Conservation (phyloP, 1,140 invertebrate species). For the Aphidius ervi region DNA sequence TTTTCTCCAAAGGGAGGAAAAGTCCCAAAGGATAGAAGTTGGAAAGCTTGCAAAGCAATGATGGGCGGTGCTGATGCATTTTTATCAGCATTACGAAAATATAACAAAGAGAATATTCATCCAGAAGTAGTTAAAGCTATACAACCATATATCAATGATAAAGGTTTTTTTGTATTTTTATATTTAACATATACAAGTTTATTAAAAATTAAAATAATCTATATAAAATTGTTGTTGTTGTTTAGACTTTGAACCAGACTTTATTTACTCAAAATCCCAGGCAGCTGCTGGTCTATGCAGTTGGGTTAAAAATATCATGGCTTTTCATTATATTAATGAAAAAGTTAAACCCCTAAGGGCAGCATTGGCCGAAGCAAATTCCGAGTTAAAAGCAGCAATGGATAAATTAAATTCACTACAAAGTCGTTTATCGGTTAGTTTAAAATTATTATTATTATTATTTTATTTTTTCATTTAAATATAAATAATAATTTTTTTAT, state of each 20-base stretch:
- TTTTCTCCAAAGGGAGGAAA: conserved; percentile 82
- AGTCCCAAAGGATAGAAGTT: conserved; percentile 87
- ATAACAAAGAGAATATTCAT: conserved; percentile 93
- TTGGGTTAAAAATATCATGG: conserved; percentile 91
- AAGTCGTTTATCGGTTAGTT: conserved; percentile 55
- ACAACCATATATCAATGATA: conserved; percentile 53
- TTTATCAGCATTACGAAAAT: conserved; percentile 78
- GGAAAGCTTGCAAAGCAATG: conserved; percentile 86
- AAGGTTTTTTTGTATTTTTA: conserved; percentile 31
- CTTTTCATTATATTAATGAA: conserved; percentile 87
- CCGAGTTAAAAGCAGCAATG: conserved; percentile 74
- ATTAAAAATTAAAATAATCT: background rate
- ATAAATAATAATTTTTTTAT: background rate
- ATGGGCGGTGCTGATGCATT: conserved; percentile 86
- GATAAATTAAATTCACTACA: conserved; percentile 70
- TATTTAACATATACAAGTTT: background rate
- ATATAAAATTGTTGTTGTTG: background rate
- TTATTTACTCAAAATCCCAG: conserved; percentile 78
- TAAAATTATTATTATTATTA: background rate
- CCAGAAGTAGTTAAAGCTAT: conserved; percentile 76
- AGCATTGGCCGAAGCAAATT: conserved; percentile 78
- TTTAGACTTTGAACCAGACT: conserved; percentile 78
- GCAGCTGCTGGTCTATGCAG: conserved; percentile 89
- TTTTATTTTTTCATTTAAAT: background rate
- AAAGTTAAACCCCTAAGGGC: conserved; percentile 87